Base-by-base conservation (phyloP, 2,888 invertebrate genomes). In the Brachynemurus nebulosus region DNA sequence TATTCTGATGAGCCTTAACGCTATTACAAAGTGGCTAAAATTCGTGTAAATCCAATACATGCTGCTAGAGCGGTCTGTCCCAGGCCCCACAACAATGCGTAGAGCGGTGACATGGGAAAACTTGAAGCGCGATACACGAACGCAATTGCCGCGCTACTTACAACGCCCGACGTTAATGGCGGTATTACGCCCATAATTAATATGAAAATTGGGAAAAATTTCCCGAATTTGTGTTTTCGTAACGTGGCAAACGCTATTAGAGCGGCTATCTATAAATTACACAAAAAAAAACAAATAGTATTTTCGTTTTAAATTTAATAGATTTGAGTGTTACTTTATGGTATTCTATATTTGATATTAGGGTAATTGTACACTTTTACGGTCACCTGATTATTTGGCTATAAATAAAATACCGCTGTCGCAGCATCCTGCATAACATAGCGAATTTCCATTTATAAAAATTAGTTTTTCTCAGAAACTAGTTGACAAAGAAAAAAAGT, bases 51-150 rank as follows among this genome's bases (percentile, higher is more conserved):
- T 46, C 93, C 93, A 57, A 95, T 79, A 54, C 89, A 85, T 51
- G 86, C 86, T 40, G 89, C 84, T 37, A 90, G 68, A 49, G 89
- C 71, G 44, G 95, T 95, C 67, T 93, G 93, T 50, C 92, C 93
- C 42, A 91, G 80, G 45, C 95, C 95, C 89, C 92, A 95, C 53
- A 93, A 74, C 67, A 93, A 76, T 43, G 93, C 92, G 65, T 92
- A 89, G 47, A 91, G 75, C 34, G 90, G 86, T 48, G 83, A 79
- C 91, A 95, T 91, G 56, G 81, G 78, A 60, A 89, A 73, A 62
- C 81, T 83, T 42, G 91, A 86, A 50, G 91, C 88, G 56, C 86
- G 75, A 67, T 93, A 95, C 51, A 95, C 91, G 59, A 91, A 91
- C 43, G 95, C 91, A 50, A 95, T 82, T 11, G 86, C 88, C 27